A percentile compares a stretch with the other conserved stretches of the same genome.
These are phyloP conservation scores for Epizoanthus ramosus DNA, from an alignment of 92 coral and sea anemone species.

Conservation along the genomic window DNA sequence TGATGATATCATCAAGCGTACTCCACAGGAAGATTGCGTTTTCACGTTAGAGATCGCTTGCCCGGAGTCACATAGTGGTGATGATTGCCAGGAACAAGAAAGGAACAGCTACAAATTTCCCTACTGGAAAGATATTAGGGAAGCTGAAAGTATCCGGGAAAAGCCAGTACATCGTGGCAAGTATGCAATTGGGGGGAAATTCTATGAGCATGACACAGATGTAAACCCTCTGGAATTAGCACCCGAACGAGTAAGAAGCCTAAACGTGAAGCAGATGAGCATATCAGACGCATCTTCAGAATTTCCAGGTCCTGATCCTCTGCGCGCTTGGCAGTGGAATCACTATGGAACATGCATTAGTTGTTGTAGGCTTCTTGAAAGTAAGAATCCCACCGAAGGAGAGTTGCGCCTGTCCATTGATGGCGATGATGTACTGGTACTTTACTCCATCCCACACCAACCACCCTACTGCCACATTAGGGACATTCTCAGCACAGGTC, in stretches of 20 bases:
- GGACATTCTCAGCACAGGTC: neutral
- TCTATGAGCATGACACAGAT: conserved; percentile 49
- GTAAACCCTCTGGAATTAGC: conserved; percentile 17
- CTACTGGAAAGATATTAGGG: conserved; percentile 45
- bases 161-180: conserved; percentile 42
- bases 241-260: neutral
- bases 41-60: neutral
- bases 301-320: neutral
- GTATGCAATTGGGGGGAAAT: conserved; percentile 38
- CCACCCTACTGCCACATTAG: neutral
- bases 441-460: conserved; percentile 23
- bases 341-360: conserved; percentile 37
- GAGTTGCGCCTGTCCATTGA: neutral
- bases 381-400: conserved; percentile 27
- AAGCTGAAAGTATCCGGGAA: conserved; percentile 35
- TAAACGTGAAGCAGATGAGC: neutral
- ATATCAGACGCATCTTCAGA: neutral
- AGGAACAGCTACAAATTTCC: conserved; percentile 11
- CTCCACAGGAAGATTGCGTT: conserved; percentile 8
- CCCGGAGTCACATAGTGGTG: neutral
- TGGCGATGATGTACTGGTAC: conserved; percentile 1
- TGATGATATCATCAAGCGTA: conserved; percentile 20
- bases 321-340: conserved; percentile 60
- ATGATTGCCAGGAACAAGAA: neutral
- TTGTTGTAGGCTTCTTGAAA: conserved; percentile 43